These are phyloP conservation scores for Stratiomys singularior DNA, from an alignment of 2,888 invertebrate genomes.

Conservation along the genomic window DNA sequence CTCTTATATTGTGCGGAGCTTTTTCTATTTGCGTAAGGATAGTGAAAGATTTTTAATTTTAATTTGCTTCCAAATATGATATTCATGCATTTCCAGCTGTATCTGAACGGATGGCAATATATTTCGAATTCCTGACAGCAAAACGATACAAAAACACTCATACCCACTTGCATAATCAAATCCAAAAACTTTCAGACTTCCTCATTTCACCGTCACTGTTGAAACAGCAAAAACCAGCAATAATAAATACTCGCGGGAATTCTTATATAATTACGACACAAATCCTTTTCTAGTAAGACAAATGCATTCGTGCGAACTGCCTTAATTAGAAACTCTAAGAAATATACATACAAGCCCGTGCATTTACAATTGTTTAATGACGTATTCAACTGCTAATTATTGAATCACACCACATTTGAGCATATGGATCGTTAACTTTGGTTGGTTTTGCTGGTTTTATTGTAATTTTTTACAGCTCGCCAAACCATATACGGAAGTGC, in stretches of 20 bases:
- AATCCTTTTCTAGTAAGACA: constrained; percentile 22
- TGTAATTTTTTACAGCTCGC: not conserved
- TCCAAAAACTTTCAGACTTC: no score
- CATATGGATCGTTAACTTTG: constrained; percentile 23
- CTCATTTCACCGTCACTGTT: no score
- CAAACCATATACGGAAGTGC: not conserved
- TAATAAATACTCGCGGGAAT: not conserved
- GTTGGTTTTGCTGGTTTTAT: not conserved
- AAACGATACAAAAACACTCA: no score
- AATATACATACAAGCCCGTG: not conserved
- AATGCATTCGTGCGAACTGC: constrained; percentile 18
- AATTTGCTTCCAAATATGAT: no score
- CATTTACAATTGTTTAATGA: constrained; percentile 30
- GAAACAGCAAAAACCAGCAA: no score
- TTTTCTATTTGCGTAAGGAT: no score
- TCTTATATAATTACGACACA: constrained; percentile 33
- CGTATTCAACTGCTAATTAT: constrained; percentile 29
- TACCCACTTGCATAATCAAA: no score
- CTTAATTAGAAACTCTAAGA: constrained; percentile 33
- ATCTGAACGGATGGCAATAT: no score
- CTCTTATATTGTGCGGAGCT: no score
- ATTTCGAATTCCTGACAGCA: no score
- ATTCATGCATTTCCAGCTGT: no score
- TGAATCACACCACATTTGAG: constrained; percentile 41
- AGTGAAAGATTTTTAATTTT: no score